Conservation (phyloP, 2,113 vertebrate genomes). For the Pionites leucogaster region DNA sequence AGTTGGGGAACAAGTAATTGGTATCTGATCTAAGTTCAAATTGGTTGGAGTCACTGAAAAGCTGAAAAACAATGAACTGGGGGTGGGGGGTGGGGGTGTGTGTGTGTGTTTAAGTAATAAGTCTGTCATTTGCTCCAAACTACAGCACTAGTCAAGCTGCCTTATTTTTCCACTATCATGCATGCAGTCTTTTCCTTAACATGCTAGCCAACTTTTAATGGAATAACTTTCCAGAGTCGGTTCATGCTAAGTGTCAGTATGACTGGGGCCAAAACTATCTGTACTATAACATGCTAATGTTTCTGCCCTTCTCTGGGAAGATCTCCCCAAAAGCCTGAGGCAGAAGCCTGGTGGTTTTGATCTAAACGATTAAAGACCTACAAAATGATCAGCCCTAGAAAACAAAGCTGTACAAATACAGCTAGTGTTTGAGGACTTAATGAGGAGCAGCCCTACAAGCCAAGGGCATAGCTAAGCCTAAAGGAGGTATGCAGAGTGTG, state of each 20-base stretch:
- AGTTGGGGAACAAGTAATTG: neutral
- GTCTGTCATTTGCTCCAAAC: neutral
- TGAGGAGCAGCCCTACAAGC: neutral
- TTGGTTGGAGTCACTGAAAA: neutral
- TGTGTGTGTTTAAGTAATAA: too few species aligned
- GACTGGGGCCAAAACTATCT: neutral
- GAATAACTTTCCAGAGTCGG: neutral
- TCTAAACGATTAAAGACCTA: neutral
- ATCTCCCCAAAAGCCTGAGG: neutral
- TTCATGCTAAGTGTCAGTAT: neutral
- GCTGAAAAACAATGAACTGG: neutral
- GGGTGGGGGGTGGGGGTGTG: neutral
- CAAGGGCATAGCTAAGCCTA: neutral
- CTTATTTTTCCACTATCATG: accelerated
- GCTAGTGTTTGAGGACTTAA: neutral
- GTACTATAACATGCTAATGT: accelerated
- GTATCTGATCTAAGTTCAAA: neutral
- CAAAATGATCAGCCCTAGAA: neutral
- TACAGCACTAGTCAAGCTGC: neutral
- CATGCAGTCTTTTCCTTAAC: neutral
- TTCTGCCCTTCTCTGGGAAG: neutral
- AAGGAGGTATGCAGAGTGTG: accelerated
- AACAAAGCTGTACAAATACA: neutral
- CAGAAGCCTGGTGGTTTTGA: neutral
- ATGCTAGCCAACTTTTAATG: neutral